A percentile compares a stretch with the other conserved stretches of the same genome.
Conservation (phyloP, 2,888 invertebrate species). For the Autographa pulchrina region DNA sequence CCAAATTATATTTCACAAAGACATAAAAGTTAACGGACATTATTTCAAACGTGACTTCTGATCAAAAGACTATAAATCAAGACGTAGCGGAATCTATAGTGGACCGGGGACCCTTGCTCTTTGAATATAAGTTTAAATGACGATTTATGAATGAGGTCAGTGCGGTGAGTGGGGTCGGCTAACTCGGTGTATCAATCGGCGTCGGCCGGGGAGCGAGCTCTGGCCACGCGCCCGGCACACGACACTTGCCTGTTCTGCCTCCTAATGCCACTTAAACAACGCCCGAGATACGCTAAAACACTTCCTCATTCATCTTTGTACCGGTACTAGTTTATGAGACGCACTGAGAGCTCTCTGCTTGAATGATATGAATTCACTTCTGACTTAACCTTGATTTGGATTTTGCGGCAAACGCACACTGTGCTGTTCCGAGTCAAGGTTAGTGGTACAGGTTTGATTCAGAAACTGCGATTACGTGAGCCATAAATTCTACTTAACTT, state of each 20-base stretch:
- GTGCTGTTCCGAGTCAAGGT: neutral
- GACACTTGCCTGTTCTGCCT: constrained; percentile 58
- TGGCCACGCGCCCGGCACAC: constrained; percentile 79
- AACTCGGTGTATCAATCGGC: constrained; percentile 75
- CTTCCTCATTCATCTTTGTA: constrained; percentile 43
- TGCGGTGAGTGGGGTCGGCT: constrained; percentile 79
- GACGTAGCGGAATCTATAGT: constrained; percentile 68
- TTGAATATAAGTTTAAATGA: constrained; percentile 83
- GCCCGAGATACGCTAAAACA: constrained; percentile 46
- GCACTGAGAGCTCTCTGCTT: constrained; percentile 26
- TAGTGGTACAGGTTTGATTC: neutral
- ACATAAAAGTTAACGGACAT: constrained; percentile 27
- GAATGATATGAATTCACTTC: constrained; percentile 22
- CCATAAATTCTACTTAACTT: neutral
- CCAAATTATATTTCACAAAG: constrained; percentile 11
- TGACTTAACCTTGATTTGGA: constrained; percentile 50
- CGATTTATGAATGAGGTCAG: constrained; percentile 88
- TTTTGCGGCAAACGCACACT: neutral
- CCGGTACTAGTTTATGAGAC: constrained; percentile 6
- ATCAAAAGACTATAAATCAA: constrained; percentile 64
- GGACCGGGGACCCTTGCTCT: constrained; percentile 76
- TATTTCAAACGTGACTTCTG: constrained; percentile 29
- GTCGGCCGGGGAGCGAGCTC: constrained; percentile 35
- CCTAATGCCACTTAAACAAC: constrained; percentile 49
- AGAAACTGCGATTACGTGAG: neutral